Percentiles rank a stretch among this genome's conserved stretches.
These are phyloP conservation scores for Eciton burchellii DNA, from an alignment of 1,140 invertebrate genomes.

Conservation along the genomic window DNA sequence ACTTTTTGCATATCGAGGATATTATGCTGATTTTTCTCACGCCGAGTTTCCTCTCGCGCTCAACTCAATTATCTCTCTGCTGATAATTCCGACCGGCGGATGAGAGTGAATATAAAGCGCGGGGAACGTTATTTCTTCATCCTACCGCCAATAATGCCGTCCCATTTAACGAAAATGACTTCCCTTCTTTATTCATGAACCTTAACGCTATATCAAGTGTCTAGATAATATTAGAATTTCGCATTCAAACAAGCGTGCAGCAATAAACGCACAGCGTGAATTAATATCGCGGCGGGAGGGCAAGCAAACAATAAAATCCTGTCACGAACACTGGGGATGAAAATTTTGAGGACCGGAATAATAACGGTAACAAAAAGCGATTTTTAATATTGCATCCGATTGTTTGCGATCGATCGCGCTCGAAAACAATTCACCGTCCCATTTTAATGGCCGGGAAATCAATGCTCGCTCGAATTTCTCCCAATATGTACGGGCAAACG, in stretches of 20 bases:
- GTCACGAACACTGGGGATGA: neutral
- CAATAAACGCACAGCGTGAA: neutral
- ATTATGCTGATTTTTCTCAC: slow-evolving; percentile 23
- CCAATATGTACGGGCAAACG: no score
- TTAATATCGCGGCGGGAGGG: neutral
- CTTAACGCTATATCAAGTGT: neutral
- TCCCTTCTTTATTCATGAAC: neutral
- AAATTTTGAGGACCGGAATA: neutral
- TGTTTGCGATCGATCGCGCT: neutral
- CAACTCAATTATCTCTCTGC: slow-evolving; percentile 48
- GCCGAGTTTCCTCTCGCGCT: slow-evolving; percentile 21
- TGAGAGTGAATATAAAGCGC: slow-evolving; percentile 50
- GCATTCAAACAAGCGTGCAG: neutral
- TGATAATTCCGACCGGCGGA: slow-evolving; percentile 38
- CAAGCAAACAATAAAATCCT: neutral
- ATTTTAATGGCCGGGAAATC: no score
- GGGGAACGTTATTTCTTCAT: slow-evolving; percentile 47
- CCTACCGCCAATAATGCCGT: slow-evolving; percentile 29
- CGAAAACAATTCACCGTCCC: neutral
- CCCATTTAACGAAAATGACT: slow-evolving; percentile 29
- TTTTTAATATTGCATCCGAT: neutral
- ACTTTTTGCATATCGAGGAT: slow-evolving; percentile 23
- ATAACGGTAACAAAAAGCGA: neutral
- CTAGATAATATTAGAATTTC: neutral
- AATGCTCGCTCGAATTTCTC: no score